Evolutionary conservation across 2,113 vertebrate genomes (phyloP), one percentile per base, ranked within the genome.

Genomic region (Gracilinanus agilis): DNA sequence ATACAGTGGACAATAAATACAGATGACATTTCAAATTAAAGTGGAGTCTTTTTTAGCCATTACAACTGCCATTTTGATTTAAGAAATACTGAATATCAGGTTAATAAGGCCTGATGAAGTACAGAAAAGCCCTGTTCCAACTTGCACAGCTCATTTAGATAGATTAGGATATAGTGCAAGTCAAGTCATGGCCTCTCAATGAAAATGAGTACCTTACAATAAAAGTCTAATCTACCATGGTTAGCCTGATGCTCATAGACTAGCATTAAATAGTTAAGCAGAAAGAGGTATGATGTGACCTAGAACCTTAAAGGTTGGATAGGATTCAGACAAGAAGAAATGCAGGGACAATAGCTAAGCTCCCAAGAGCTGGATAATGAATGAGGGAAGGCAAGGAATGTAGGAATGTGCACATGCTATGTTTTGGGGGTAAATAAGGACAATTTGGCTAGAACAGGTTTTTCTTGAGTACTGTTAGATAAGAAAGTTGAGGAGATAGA

Each of bases 121-220:
- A 55, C 49, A 55, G 25, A 16, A 90, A 25, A 56, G 44, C 90
- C n/a, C 55, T 91, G 25, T 44, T 40, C 24, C 53, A 92, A 29
- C 54, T 24, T 90, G 56, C 49, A 55, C 55, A 34, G 89, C 24
- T 23, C 49, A 67, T 92, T 92, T 92, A 89, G 44, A 54, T 90
- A 8, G 91, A 25, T 93, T 95, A 91, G 54, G 44, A 91, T 58
- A 91, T 6, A 56, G n/a, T 88, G 9, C 75, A 55, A 24, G 19
- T 83, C 90, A 21, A 53, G 8, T 61, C 67, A 83, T 83, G 67
- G 67, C n/a, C 44, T 93, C 90, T 93, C 89, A 91, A 88, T n/a
- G 54, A 55, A 11, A 23, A 9, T 55, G 90, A 67, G 55, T 92
- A 49, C 34, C 53, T 89, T 27, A 53, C 7, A 53, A 24, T 12